Conservation (phyloP, 2,797 vertebrate species). For the Micromesistius poutassou region DNA sequence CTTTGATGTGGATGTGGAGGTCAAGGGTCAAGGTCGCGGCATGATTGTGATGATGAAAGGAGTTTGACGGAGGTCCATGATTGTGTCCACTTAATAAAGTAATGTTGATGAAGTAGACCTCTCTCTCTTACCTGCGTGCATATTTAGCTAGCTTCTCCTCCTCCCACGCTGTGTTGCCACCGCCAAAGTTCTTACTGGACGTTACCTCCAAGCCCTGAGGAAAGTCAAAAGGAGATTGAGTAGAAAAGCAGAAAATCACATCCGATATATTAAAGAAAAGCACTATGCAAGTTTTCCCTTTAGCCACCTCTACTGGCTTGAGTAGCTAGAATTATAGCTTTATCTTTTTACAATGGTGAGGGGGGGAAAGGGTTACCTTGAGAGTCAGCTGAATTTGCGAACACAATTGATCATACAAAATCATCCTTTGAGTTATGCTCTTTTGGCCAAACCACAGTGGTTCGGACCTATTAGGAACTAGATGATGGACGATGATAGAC, state of each 20-base stretch:
- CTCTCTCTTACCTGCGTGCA: conserved; percentile 79
- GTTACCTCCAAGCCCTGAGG: conserved; percentile 88
- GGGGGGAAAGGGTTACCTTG: too few relatives aligned
- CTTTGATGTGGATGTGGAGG: too few relatives aligned
- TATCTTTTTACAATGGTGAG: neutral
- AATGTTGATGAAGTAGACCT: neutral
- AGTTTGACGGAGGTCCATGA: neutral
- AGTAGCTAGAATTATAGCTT: neutral
- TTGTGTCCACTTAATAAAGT: neutral
- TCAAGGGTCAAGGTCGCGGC: too few relatives aligned
- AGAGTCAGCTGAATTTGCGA: too few relatives aligned
- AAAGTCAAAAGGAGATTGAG: conserved; percentile 5
- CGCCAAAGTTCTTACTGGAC: conserved; percentile 90
- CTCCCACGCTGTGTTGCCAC: conserved; percentile 97
- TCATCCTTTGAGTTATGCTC: too few relatives aligned
- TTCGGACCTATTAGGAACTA: too few relatives aligned
- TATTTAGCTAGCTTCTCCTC: conserved; percentile 96
- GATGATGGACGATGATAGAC: too few relatives aligned
- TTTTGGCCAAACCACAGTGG: too few relatives aligned
- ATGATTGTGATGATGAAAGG: neutral
- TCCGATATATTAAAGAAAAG: neutral
- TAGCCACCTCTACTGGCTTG: too few relatives aligned
- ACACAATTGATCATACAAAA: too few relatives aligned
- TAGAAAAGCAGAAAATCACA: neutral
- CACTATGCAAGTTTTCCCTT: too few relatives aligned